These are phyloP conservation scores for Thamnophis sirtalis DNA, from an alignment of 2,113 vertebrate genomes.

Conservation along the genomic window DNA sequence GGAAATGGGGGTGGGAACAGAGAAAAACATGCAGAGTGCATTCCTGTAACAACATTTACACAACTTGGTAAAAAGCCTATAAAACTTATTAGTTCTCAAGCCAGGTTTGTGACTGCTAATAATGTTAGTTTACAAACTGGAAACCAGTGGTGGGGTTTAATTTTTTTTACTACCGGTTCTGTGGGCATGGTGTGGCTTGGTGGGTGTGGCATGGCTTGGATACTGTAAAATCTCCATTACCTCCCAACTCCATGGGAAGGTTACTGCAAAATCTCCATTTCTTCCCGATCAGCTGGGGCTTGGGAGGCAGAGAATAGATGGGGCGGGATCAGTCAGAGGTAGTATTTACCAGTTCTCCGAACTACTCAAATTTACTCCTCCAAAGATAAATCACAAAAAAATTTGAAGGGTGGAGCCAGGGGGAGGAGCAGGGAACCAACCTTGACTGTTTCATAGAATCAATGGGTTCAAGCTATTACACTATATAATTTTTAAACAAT, in stretches of 20 bases:
- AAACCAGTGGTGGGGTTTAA: background rate
- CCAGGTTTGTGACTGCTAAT: background rate
- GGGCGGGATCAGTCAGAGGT: no score
- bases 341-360: no score
- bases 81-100: background rate
- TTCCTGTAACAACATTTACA: background rate
- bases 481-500: background rate
- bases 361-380: background rate
- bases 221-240: no score
- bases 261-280: no score
- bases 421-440: background rate
- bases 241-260: no score
- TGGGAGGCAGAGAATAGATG: no score
- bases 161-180: no score
- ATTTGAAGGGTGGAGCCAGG: background rate
- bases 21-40: background rate
- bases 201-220: no score
- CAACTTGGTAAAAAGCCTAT: background rate
- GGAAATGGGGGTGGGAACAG: background rate
- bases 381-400: background rate
- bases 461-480: background rate
- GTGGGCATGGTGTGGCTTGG: no score
- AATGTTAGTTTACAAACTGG: background rate
- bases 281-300: no score
- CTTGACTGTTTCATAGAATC: background rate